A percentile compares a stretch with the other conserved stretches of the same genome.
Evolutionary conservation across 2,113 vertebrate species (phyloP).

Genomic region (zebrafish (Danio rerio)): DNA sequence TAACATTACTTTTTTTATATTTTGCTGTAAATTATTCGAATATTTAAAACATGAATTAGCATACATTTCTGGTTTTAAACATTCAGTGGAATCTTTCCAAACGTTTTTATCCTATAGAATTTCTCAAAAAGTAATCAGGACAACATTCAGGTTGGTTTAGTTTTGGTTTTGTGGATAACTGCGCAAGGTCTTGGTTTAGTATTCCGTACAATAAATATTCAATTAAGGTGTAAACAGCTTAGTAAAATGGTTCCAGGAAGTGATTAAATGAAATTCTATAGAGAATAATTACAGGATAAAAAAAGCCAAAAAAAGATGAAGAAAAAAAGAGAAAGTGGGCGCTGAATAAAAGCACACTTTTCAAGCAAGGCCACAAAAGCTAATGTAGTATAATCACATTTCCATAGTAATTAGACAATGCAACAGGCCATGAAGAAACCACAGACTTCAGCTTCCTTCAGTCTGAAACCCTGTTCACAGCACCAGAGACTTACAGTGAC

Average conservation of each 20-base stretch:
- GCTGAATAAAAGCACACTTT: neutral
- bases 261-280: conserved; percentile 31
- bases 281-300: conserved; percentile 19
- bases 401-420: conserved; percentile 31
- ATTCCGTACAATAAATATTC: conserved; percentile 38
- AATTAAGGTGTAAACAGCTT: conserved; percentile 34
- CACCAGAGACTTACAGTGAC: neutral
- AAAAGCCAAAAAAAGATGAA: conserved; percentile 30
- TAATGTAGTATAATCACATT: conserved; percentile 41
- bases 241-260: conserved; percentile 43
- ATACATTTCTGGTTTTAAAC: neutral
- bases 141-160: conserved; percentile 19
- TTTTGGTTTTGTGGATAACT: neutral
- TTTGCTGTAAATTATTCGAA: too few relatives aligned
- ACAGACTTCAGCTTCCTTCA: neutral
- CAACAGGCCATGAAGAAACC: conserved; percentile 6
- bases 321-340: neutral
- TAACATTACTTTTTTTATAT: too few relatives aligned
- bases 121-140: neutral
- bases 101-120: neutral
- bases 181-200: neutral
- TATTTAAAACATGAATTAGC: too few relatives aligned
- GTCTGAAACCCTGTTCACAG: neutral
- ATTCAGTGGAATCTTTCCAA: neutral
- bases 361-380: conserved; percentile 42